These are phyloP conservation scores for Metopolophium dirhodum DNA, from an alignment of 1,140 invertebrate species.

Conservation along the genomic window DNA sequence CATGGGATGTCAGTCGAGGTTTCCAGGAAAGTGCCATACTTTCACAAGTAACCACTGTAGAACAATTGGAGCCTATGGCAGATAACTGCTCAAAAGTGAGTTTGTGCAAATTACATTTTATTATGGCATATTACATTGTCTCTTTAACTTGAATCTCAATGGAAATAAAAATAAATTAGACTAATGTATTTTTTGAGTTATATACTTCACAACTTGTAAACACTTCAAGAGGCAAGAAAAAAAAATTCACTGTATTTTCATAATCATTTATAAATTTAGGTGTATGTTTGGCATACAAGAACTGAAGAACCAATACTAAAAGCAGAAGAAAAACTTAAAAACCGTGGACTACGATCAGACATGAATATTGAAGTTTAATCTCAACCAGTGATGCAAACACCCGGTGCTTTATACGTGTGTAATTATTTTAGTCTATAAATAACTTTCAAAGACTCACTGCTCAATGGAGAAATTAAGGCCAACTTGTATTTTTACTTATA, in stretches of 20 bases:
- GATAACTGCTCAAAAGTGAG: constrained; percentile 84
- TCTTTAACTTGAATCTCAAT: no score
- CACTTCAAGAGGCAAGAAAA: no score
- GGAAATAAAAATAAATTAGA: no score
- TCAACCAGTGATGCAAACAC: neutral
- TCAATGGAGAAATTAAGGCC: neutral
- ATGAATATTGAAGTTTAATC: constrained; percentile 77
- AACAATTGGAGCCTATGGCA: constrained; percentile 87
- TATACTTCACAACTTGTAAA: no score
- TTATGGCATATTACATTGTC: neutral
- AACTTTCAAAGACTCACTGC: neutral
- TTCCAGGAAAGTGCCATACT: constrained; percentile 93
- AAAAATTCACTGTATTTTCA: no score
- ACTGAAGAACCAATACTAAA: constrained; percentile 83
- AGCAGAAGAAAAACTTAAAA: constrained; percentile 69
- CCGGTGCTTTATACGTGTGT: neutral
- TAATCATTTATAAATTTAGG: constrained; percentile 64
- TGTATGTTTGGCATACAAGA: constrained; percentile 96
- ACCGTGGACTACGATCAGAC: constrained; percentile 70
- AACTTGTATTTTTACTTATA: neutral
- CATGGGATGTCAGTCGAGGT: constrained; percentile 81
- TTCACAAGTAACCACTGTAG: constrained; percentile 75
- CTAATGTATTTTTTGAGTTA: no score
- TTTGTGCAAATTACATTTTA: neutral
- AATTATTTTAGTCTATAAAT: neutral